Evolutionary conservation across 2,888 invertebrate genomes (phyloP).

Genomic region (Petrolisthes manimaculis): DNA sequence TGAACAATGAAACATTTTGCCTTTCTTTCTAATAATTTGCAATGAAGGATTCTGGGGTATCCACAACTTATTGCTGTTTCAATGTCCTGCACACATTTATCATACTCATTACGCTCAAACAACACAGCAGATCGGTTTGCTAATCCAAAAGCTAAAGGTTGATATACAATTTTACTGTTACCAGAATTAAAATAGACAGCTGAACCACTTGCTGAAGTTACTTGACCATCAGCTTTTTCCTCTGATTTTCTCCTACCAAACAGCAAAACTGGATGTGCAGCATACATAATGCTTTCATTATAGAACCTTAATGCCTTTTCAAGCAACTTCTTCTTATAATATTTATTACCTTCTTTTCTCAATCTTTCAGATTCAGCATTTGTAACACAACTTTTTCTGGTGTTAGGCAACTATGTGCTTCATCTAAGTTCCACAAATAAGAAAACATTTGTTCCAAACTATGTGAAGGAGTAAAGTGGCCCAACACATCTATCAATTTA

Average conservation of each 20-base stretch:
- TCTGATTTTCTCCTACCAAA: background rate
- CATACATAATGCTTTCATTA: constrained; percentile 54
- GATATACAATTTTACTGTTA: background rate
- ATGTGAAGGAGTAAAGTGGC: constrained; percentile 36
- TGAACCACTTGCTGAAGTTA: background rate
- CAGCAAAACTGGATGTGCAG: constrained; percentile 41
- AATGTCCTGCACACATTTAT: constrained; percentile 54
- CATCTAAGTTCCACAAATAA: constrained; percentile 45
- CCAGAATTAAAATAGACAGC: background rate
- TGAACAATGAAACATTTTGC: constrained; percentile 51
- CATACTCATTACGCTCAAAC: constrained; percentile 48
- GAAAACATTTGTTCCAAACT: constrained; percentile 43
- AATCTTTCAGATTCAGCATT: constrained; percentile 39
- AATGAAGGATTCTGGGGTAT: constrained; percentile 52
- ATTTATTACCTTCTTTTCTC: constrained; percentile 55
- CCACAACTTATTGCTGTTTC: constrained; percentile 46
- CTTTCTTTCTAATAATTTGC: constrained; percentile 56
- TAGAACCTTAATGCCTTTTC: constrained; percentile 52
- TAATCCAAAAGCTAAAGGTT: constrained; percentile 51
- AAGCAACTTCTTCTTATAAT: constrained; percentile 52
- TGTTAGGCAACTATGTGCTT: constrained; percentile 20
- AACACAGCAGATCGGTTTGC: constrained; percentile 62
- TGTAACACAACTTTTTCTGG: background rate
- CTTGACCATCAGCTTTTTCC: background rate
- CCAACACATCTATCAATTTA: constrained; percentile 37